A percentile compares a stretch with the other conserved stretches of the same genome.
These are phyloP conservation scores for Sceloporus undulatus DNA, from an alignment of 2,113 vertebrate species.

Conservation along the genomic window DNA sequence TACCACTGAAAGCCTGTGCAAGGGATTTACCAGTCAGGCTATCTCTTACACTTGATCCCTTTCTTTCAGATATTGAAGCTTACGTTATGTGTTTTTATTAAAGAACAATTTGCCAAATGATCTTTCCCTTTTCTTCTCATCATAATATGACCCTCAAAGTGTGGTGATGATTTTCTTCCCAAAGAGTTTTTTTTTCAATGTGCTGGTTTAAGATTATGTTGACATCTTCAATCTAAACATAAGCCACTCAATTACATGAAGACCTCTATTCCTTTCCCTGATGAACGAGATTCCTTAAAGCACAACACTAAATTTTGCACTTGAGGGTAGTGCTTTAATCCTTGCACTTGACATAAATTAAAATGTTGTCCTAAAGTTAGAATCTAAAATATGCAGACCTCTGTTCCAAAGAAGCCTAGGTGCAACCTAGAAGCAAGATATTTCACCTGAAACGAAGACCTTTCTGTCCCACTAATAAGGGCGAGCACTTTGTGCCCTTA, in stretches of 20 bases:
- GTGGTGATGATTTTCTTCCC: background rate
- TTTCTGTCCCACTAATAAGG: too few species aligned
- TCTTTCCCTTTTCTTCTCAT: background rate
- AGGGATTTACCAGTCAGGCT: background rate
- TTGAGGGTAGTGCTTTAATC: slow-evolving; percentile 27
- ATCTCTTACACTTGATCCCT: background rate
- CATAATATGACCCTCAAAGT: background rate
- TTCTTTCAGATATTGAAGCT: background rate
- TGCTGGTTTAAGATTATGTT: background rate
- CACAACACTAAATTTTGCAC: slow-evolving; percentile 62
- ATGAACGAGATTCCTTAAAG: slow-evolving; percentile 70
- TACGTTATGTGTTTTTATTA: background rate
- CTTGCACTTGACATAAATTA: slow-evolving; percentile 30
- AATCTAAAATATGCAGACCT: background rate
- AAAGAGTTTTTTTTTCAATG: background rate
- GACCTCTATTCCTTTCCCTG: slow-evolving; percentile 60
- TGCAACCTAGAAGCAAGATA: background rate
- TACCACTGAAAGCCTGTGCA: background rate
- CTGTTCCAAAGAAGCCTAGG: background rate
- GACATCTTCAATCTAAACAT: background rate
- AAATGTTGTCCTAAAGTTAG: background rate
- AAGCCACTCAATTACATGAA: background rate
- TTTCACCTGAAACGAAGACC: background rate
- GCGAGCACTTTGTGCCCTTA: too few species aligned
- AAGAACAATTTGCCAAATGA: background rate